Conservation (phyloP, 2,113 vertebrate genomes). For the Ictalurus furcatus region DNA sequence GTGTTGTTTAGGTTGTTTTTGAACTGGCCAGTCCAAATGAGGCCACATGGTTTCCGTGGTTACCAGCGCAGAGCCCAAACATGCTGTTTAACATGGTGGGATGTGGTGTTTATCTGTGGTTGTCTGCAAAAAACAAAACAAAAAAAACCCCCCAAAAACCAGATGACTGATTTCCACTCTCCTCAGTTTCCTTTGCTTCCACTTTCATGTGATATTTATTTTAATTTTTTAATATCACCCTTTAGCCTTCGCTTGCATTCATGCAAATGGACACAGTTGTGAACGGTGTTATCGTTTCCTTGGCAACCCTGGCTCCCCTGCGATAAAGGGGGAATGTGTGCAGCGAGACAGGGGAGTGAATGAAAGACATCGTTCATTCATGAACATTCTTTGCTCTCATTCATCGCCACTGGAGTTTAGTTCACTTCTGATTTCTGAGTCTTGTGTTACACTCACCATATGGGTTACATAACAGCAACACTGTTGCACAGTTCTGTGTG, state of each 20-base stretch:
- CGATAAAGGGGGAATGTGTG: conserved; percentile 35
- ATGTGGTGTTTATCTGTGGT: background rate
- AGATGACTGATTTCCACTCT: background rate
- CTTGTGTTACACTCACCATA: background rate
- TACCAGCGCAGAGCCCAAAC: conserved; percentile 15
- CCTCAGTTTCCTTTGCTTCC: conserved; percentile 21
- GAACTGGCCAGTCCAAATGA: background rate
- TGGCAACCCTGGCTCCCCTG: conserved; percentile 67
- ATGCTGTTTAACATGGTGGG: conserved; percentile 1
- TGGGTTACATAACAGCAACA: background rate
- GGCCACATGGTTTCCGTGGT: conserved; percentile 28
- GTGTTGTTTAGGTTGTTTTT: background rate
- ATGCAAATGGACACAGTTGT: conserved; percentile 70
- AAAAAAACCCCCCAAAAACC: too few relatives aligned
- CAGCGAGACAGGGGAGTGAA: background rate
- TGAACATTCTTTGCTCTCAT: conserved; percentile 26
- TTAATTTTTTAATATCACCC: conserved; percentile 64
- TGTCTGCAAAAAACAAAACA: background rate
- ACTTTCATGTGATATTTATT: conserved; percentile 59
- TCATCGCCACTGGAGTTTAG: conserved; percentile 23
- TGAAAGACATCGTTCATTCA: conserved; percentile 40
- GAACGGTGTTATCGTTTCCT: conserved; percentile 72
- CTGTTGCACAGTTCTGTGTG: conserved; percentile 20
- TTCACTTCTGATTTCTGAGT: background rate
- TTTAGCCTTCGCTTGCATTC: conserved; percentile 40